Base-by-base conservation (phyloP, 23 tunicate species). In the Ascidia mentula region DNA sequence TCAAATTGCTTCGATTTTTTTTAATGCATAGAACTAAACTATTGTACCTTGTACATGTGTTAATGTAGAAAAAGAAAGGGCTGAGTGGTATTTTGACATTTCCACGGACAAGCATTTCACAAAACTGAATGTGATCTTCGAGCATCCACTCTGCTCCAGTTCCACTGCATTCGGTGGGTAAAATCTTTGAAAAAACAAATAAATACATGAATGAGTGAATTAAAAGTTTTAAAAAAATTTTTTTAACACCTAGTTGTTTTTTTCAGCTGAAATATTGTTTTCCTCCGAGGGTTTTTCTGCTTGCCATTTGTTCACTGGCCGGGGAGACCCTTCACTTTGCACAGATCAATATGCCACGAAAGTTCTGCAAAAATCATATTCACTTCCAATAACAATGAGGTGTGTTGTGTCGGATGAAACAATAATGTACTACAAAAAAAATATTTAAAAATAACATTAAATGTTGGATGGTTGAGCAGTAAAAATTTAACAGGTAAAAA, bases 321-420 rank as follows among this genome's bases (percentile, higher is more conserved):
- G 90, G 72, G 89, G 87, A 31, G 97, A 91, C 42, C 81, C 86
- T 8, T 81, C 81, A 0, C 73, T 91, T 26, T 91, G 90, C 84
- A 81, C 46, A 38, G 90, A 91, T 40, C 72, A 86, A 35, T 76
- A 78, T 77, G 97, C 85, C 7, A 61, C 84, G 12, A 91, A 76
- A 42, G 60, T 85, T 39, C 40, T 91, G 35, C 85, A 82, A 32
- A 86, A 91, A 81, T 85, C 87, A 20, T 85, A 83, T 34, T 91
- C 97, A 15, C 75, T 91, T 4, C 87, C 97, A 2, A 59, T 91
- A 20, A 73, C 77, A 18, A 85, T 91, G 90, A 91, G 90, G 97
- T 91, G 32, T 37, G 85, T 75, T 13, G 71, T 69, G 60, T 0
- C 34, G n/a, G n/a, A n/a, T n/a, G n/a, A n/a, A n/a, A n/a, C n/a